Evolutionary conservation across 2,113 vertebrate species (phyloP).

Genomic region (Passer domesticus): DNA sequence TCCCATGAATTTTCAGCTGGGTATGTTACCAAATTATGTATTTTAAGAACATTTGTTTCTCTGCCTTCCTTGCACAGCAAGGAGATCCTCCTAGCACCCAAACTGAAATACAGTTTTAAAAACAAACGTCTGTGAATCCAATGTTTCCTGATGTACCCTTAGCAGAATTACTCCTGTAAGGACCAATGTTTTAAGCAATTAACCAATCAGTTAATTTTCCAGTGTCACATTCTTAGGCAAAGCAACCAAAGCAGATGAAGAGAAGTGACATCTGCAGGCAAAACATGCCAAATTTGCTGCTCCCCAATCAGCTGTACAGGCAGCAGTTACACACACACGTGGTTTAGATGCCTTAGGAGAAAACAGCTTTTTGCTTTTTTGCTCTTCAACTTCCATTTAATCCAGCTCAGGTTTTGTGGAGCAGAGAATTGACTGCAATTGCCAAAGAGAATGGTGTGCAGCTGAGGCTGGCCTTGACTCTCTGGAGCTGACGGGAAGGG

Average conservation of each 20-base stretch:
- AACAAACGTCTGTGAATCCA: background rate
- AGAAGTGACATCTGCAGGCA: slow-evolving; percentile 33
- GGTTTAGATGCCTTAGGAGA: background rate
- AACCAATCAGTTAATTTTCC: slow-evolving; percentile 35
- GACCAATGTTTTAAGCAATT: slow-evolving; percentile 35
- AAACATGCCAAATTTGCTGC: slow-evolving; percentile 21
- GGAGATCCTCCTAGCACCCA: background rate
- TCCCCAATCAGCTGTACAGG: background rate
- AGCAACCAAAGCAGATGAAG: slow-evolving; percentile 31
- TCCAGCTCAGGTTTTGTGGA: background rate
- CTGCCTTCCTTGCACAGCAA: background rate
- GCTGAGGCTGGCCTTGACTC: background rate
- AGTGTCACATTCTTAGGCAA: background rate
- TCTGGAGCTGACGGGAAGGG: background rate
- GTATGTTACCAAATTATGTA: background rate
- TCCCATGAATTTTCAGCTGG: background rate
- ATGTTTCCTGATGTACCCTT: background rate
- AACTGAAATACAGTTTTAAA: background rate
- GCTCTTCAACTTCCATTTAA: background rate
- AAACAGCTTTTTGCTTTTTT: background rate
- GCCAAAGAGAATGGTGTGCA: background rate
- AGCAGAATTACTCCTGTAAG: background rate
- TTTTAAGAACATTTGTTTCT: background rate
- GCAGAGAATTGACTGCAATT: background rate
- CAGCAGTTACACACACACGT: background rate